phyloP scores from a whole-genome alignment of 2,888 invertebrate genomes.

The Nomada hirtipes region DNA sequence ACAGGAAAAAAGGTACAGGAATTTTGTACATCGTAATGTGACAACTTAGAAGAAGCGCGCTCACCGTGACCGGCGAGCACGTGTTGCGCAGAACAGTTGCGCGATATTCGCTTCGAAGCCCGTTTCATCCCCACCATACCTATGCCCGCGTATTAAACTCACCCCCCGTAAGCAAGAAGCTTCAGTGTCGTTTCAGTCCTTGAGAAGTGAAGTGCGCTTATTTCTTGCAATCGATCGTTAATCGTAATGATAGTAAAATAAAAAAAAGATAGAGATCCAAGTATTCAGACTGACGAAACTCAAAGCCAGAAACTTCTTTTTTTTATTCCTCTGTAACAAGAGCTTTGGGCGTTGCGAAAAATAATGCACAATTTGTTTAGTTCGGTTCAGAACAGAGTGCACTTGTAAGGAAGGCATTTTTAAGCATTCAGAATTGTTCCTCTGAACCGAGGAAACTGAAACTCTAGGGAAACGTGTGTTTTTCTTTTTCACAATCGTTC shows the following conservation, averaged over 20 bases:
- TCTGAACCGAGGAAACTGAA: too few species aligned
- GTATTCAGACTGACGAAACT: not conserved
- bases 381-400: too few species aligned
- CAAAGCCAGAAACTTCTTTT: too few species aligned
- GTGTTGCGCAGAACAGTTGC: conserved; percentile 77
- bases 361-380: too few species aligned
- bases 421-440: too few species aligned
- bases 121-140: conserved; percentile 24
- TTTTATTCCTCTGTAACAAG: too few species aligned
- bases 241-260: not conserved
- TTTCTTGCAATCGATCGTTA: not conserved
- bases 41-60: not conserved
- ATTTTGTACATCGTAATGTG: not conserved
- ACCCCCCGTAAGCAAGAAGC: conserved; percentile 59
- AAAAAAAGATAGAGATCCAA: too few species aligned
- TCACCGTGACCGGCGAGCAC: conserved; percentile 65
- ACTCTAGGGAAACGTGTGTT: too few species aligned
- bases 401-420: too few species aligned
- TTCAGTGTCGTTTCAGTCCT: conserved; percentile 63
- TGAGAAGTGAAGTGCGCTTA: conserved; percentile 51
- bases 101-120: conserved; percentile 44
- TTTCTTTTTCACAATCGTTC: too few species aligned
- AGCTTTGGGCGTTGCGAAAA: too few species aligned
- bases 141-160: conserved; percentile 62
- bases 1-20: not conserved